Evolutionary conservation across 2,888 invertebrate genomes (phyloP), one percentile per base, ranked within the genome.

Genomic region (Hypomecis atomaria): DNA sequence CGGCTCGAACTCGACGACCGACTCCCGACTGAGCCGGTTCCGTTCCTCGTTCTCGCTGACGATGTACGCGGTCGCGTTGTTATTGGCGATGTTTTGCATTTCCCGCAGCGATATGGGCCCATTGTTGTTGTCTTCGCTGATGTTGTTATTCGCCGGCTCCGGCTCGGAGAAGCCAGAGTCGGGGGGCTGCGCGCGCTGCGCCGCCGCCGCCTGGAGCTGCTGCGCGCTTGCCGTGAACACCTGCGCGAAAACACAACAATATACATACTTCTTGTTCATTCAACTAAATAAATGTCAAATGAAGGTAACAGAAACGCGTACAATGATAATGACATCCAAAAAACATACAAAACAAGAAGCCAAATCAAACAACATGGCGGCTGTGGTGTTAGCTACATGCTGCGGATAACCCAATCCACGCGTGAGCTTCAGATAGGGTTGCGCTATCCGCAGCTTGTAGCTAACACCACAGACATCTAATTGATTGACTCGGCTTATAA

Each of bases 31-130:
- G 69, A 87, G 82, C 59, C 88, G 78, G 71, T 91, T 90, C 71
- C 90, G 73, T 78, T 92, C 90, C 70, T 93, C 93, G 66, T 92
- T 92, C 73, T 92, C 93, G 73, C 92, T 93, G 70, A 87, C 85
- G 74, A 94, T 93, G 81, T 93, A 94, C 10, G 88, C 91, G 0
- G 89, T 84, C 0, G 93, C 93, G 71, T 94, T 94, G 81, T 94
- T 94, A 81, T 94, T 94, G 66, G 92, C 93, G 73, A 94, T 94
- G 82, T 94, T 94, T 83, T 94, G 93, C 89, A 94, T 89, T 81
- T 94, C 93, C 33, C 93, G 90, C 59, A 92, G 81, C 13, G 94
- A 94, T 70, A 94, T 93, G 38, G 93, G 93, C 0, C 93, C 93
- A 76, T 94, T 94, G 85, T 94, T 94, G 83, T 94, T 94, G 83